phyloP scores from a whole-genome alignment of 2,797 vertebrate species.

The Siniperca undulata region DNA sequence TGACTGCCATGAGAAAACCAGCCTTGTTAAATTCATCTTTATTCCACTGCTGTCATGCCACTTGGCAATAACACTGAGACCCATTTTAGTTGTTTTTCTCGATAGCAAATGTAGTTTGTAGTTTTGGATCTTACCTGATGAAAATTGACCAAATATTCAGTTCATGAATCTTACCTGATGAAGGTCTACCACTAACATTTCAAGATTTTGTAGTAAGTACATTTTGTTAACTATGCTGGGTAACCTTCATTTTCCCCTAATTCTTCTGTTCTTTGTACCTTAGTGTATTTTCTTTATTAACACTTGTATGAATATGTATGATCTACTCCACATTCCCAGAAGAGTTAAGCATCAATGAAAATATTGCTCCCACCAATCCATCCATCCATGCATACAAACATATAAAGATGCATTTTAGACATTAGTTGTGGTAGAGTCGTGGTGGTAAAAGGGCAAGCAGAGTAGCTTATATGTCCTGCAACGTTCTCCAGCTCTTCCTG shows the following conservation, averaged over 20 bases:
- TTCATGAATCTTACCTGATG: not conserved
- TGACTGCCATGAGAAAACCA: slow-evolving; percentile 37
- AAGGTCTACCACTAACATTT: not conserved
- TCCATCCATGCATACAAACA: not conserved
- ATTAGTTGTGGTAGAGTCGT: not conserved
- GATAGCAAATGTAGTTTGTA: not conserved
- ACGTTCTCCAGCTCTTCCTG: not conserved
- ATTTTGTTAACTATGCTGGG: not conserved
- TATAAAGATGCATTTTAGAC: not conserved
- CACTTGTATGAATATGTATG: not conserved
- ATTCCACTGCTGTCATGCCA: slow-evolving; percentile 44
- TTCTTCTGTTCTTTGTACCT: not conserved
- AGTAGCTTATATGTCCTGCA: no score
- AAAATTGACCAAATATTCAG: not conserved
- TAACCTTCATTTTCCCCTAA: not conserved
- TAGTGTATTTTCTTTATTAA: no score
- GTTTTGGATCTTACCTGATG: not conserved
- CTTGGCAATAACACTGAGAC: not conserved
- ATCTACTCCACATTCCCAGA: not conserved
- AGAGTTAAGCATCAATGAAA: not conserved
- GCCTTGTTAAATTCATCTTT: slow-evolving; percentile 45
- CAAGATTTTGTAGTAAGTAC: not conserved
- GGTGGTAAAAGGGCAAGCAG: not conserved
- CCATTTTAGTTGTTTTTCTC: not conserved
- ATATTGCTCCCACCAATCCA: not conserved